Conservation (phyloP, 2,888 invertebrate species). For the Sesia apiformis region DNA sequence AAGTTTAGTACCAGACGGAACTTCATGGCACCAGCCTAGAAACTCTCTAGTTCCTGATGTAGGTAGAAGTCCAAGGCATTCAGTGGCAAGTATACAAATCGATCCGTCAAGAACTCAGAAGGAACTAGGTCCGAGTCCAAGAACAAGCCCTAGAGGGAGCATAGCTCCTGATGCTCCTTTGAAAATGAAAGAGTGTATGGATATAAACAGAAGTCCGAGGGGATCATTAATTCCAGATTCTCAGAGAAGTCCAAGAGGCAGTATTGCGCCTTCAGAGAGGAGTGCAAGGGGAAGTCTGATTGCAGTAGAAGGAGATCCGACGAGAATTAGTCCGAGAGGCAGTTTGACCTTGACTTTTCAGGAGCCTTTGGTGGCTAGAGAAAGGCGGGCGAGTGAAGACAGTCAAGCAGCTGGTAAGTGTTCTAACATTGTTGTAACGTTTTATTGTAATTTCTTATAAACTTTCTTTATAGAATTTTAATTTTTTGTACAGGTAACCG, state of each 20-base stretch:
- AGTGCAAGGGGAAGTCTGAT: slow-evolving; percentile 60
- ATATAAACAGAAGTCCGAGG: slow-evolving; percentile 65
- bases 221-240: slow-evolving; percentile 76
- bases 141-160: slow-evolving; percentile 76
- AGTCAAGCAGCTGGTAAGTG: slow-evolving; percentile 65
- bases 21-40: slow-evolving; percentile 72
- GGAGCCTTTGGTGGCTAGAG: slow-evolving; percentile 71
- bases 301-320: slow-evolving; percentile 45
- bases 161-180: slow-evolving; percentile 57
- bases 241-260: slow-evolving; percentile 76
- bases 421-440: background rate
- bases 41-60: slow-evolving; percentile 75
- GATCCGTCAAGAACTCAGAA: slow-evolving; percentile 58
- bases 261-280: slow-evolving; percentile 72
- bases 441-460: background rate
- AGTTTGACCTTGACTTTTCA: slow-evolving; percentile 77
- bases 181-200: slow-evolving; percentile 60
- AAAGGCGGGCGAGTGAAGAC: slow-evolving; percentile 76
- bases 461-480: background rate
- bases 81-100: slow-evolving; percentile 65
- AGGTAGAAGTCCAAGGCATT: slow-evolving; percentile 76
- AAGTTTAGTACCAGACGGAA: slow-evolving; percentile 75
- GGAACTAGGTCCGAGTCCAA: slow-evolving; percentile 66
- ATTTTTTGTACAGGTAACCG: slow-evolving; percentile 24
- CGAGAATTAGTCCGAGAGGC: slow-evolving; percentile 71